Conservation (phyloP, 1,140 invertebrate species). For the Macrosteles quadrilineatus region DNA sequence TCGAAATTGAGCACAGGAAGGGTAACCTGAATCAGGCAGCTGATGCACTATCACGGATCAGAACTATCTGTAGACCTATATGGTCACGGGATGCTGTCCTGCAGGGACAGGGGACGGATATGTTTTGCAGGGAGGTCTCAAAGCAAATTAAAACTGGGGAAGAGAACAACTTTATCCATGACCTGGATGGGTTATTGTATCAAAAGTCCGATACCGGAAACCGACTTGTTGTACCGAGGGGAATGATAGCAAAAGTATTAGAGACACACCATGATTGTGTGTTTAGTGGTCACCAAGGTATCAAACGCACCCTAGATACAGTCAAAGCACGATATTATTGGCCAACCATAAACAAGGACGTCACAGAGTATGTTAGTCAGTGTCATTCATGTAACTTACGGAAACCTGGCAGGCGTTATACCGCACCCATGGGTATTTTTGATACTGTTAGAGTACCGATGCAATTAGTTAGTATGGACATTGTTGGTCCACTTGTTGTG, state of each 20-base stretch:
- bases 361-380: neutral
- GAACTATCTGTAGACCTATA: no score
- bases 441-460: neutral
- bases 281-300: neutral
- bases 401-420: neutral
- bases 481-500: slow-evolving; percentile 41
- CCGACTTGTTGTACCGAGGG: neutral
- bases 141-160: neutral
- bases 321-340: neutral
- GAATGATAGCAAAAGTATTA: neutral
- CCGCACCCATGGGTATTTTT: neutral
- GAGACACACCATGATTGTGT: neutral
- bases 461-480: slow-evolving; percentile 20
- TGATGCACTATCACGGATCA: neutral
- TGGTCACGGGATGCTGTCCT: slow-evolving; percentile 7
- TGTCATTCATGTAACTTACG: neutral
- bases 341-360: neutral
- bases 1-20: slow-evolving; percentile 6
- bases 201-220: neutral
- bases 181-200: slow-evolving; percentile 3
- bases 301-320: neutral
- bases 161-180: neutral
- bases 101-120: neutral
- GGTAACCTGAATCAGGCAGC: neutral
- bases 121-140: neutral